Evolutionary conservation across 2,113 vertebrate genomes (phyloP), one percentile per base, ranked within the genome.

Genomic region (Platichthys stellatus): DNA sequence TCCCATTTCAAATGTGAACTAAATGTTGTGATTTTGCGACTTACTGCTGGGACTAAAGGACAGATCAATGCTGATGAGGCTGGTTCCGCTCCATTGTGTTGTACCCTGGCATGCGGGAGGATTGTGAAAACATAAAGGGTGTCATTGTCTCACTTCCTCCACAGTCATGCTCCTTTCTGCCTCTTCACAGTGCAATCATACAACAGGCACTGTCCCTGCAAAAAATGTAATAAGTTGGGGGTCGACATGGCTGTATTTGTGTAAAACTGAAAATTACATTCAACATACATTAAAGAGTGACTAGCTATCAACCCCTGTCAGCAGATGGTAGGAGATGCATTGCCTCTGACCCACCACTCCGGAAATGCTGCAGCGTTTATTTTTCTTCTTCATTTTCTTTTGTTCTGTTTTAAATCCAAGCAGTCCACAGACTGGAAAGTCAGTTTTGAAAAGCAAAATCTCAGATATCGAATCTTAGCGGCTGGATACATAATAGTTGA

Each of bases 81-180:
- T 28, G 47, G 49, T 76, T 76, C 58, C 51, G 13, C 49, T 63
- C 21, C 51, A 69, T 59, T 69, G 58, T 73, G 63, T 70, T 51
- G 21, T 57, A 20, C 5, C 17, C 12, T n/a, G 24, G 65, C 17
- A 64, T 51, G 28, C 68, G 28, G 26, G 38, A 18, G 58, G 47
- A 58, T 20, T 63, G 62, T 67, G 26, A 63, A 58, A 76, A 72
- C 69, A 68, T 71, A 63, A 63, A 54, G 43, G 13, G 31, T 60
- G 60, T 64, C 63, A 74, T 56, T 60, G 59, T 38, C 31, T 53
- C 57, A 6, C 59, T 54, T 74, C 64, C 31, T 45, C 24, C 17
- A 2, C 53, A n/a, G 9, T 38, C 21, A 51, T 51, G 40, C 40
- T 51, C 69, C 28, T 45, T 15, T 45, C 43, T 21, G 57, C 63